Percentiles rank a stretch among this genome's conserved stretches.
Conservation (phyloP, 2,113 vertebrate genomes). For the Picathartes gymnocephalus region DNA sequence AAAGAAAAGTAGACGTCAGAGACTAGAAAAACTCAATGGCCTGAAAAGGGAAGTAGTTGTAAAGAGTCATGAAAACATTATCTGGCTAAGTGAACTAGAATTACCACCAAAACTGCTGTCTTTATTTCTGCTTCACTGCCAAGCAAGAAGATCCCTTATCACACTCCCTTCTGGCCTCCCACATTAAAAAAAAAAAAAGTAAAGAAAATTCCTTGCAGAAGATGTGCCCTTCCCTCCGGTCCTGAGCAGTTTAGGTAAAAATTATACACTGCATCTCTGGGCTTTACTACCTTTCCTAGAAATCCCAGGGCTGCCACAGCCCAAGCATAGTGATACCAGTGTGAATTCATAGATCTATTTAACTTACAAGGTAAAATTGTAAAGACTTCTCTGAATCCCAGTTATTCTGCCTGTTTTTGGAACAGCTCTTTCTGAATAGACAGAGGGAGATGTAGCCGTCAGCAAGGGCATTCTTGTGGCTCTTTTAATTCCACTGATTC, state of each 20-base stretch:
- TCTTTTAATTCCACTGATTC: background rate
- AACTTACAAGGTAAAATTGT: background rate
- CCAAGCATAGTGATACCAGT: background rate
- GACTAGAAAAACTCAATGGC: background rate
- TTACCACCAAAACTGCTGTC: background rate
- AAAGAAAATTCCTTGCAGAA: background rate
- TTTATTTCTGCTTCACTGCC: background rate
- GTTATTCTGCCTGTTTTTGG: background rate
- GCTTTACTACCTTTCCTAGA: background rate
- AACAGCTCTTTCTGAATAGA: background rate
- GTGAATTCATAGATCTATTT: background rate
- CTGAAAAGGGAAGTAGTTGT: background rate
- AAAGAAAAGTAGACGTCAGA: background rate
- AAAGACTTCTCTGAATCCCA: background rate
- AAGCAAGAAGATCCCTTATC: background rate
- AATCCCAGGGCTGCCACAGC: background rate
- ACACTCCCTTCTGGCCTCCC: background rate
- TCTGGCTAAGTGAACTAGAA: constrained; percentile 20
- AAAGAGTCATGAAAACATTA: constrained; percentile 20
- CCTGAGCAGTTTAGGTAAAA: background rate
- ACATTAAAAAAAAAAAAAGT: background rate
- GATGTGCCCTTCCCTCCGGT: background rate
- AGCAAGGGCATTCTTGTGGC: background rate
- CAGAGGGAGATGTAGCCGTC: background rate
- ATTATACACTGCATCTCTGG: background rate